Conservation (phyloP, 2,113 vertebrate genomes). For the Cyphomyrus discorhynchus region DNA sequence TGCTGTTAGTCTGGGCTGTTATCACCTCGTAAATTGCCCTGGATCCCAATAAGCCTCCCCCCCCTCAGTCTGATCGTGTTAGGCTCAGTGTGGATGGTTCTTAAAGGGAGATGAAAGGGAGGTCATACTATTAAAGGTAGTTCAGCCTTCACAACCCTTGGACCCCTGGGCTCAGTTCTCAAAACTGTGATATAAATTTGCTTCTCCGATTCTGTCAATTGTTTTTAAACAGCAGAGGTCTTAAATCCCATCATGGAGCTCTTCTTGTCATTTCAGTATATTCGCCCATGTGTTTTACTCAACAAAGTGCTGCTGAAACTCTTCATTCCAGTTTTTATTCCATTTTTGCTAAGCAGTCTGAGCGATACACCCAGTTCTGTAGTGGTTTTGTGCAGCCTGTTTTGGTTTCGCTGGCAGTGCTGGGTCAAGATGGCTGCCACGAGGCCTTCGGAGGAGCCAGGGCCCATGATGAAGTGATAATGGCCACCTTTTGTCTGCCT, state of each 20-base stretch:
- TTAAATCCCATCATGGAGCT: not conserved
- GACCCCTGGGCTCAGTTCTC: not conserved
- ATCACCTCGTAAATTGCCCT: conserved; percentile 20
- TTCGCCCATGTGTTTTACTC: not conserved
- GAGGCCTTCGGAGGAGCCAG: not conserved
- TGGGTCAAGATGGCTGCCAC: not conserved
- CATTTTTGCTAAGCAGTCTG: not conserved
- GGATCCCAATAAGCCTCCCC: not conserved
- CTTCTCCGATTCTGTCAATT: not conserved
- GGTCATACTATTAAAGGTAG: not conserved
- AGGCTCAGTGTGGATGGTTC: not conserved
- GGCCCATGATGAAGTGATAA: conserved; percentile 10
- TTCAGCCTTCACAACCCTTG: not conserved
- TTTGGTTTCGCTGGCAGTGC: not conserved
- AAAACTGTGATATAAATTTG: not conserved
- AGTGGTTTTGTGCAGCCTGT: not conserved
- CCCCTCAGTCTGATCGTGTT: not conserved
- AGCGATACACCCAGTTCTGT: not conserved
- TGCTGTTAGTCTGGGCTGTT: not conserved
- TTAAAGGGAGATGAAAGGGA: not conserved
- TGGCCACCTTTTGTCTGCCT: not conserved
- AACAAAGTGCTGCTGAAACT: not conserved
- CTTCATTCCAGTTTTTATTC: not conserved
- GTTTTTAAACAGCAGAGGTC: not conserved
- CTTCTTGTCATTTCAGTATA: not conserved